These are phyloP conservation scores for Vultur gryphus DNA, from an alignment of 2,797 vertebrate genomes.

Conservation along the genomic window DNA sequence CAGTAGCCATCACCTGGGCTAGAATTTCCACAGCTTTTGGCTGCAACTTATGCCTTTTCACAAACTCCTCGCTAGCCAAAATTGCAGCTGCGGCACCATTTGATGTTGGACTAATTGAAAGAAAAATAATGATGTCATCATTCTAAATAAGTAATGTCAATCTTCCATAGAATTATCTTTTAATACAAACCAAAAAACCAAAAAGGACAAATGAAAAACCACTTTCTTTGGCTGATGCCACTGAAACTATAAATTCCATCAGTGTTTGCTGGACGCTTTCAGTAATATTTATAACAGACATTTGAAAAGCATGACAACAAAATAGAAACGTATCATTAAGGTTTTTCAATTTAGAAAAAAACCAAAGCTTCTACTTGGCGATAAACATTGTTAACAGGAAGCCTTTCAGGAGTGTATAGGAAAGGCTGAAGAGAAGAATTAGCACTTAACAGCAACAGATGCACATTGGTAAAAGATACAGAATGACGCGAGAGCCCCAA, in stretches of 20 bases:
- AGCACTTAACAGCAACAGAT: neutral
- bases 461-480: neutral
- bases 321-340: neutral
- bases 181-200: neutral
- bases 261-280: neutral
- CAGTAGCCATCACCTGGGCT: constrained; percentile 93
- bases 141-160: neutral
- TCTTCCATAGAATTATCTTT: neutral
- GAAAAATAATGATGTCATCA: neutral
- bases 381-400: neutral
- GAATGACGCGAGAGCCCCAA: neutral
- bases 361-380: neutral
- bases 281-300: neutral
- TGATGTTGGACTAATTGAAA: constrained; percentile 85
- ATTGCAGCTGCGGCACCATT: constrained; percentile 92
- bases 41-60: constrained; percentile 79
- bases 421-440: neutral
- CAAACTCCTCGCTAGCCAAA: constrained; percentile 87
- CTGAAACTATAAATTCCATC: neutral
- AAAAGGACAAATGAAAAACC: neutral
- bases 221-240: neutral
- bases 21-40: constrained; percentile 91
- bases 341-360: neutral
- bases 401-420: neutral
- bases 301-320: neutral